A percentile compares a stretch with the other conserved stretches of the same genome.
Evolutionary conservation across 2,888 invertebrate species (phyloP).

Genomic region (Drosophila acutilabella): DNA sequence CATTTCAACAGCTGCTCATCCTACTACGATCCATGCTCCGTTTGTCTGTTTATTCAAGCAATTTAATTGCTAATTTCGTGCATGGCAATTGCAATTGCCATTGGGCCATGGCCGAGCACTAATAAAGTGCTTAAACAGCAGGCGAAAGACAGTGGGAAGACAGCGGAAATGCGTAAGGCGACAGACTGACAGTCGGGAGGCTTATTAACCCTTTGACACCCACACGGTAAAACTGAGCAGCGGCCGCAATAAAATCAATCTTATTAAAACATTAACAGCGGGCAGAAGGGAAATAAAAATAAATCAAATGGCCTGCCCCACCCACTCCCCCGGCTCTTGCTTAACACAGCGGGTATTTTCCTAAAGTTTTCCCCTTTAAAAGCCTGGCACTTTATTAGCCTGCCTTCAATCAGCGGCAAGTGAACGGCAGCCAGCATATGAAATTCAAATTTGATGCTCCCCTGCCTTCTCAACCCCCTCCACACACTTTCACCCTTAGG

Average conservation of each 20-base stretch:
- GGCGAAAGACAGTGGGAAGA: slow-evolving; percentile 38
- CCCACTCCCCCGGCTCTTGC: slow-evolving; percentile 50
- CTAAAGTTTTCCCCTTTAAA: slow-evolving; percentile 4
- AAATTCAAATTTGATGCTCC: slow-evolving; percentile 74
- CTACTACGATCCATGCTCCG: slow-evolving; percentile 13
- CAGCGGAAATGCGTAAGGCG: not conserved
- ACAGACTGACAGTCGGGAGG: slow-evolving; percentile 48
- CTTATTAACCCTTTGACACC: slow-evolving; percentile 83
- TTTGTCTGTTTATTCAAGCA: slow-evolving; percentile 57
- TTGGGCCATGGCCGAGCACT: slow-evolving; percentile 41
- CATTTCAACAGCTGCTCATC: slow-evolving; percentile 35
- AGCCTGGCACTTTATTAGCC: slow-evolving; percentile 70
- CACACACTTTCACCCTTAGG: slow-evolving; percentile 15
- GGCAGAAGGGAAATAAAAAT: slow-evolving; percentile 72
- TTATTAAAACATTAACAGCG: slow-evolving; percentile 82
- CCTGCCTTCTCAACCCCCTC: not conserved
- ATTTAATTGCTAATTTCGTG: slow-evolving; percentile 69
- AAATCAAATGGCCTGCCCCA: slow-evolving; percentile 70
- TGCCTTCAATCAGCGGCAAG: slow-evolving; percentile 70
- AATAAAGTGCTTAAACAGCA: slow-evolving; percentile 83
- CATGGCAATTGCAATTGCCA: slow-evolving; percentile 41
- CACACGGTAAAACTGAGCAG: slow-evolving; percentile 31
- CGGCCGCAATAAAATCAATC: slow-evolving; percentile 83
- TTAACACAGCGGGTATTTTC: slow-evolving; percentile 76
- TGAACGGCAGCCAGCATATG: slow-evolving; percentile 70